Base-by-base conservation (phyloP, 2,113 vertebrate species). In the Illadopsis cleaveri region DNA sequence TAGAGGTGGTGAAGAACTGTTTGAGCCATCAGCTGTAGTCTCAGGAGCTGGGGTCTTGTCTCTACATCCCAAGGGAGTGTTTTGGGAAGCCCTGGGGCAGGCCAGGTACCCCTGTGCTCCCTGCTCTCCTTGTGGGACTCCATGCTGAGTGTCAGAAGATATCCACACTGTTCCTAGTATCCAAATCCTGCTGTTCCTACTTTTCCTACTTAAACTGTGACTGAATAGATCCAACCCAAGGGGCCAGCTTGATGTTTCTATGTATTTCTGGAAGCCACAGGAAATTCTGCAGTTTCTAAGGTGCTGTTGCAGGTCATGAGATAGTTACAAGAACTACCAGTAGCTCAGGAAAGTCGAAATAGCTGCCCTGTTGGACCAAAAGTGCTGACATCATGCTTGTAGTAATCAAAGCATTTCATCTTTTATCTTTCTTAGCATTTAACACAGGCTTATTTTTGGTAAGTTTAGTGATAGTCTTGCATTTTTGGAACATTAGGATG, bases 151-250 rank as follows among this genome's bases (percentile, higher is more conserved):
- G 13, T 28, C 23, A 9, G 54, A 9, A 15, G 23, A 12, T 33
- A 3, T 0, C 42, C 22, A 3, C 11, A 3, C 50, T 47, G 1
- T 11, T 70, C 40, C 37, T 12, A 0, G 7, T n/a, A 21, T 30
- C 38, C 40, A 24, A 30, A n/a, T 62, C 38, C 47, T 57, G 79
- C 48, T 60, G 0, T 12, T 76, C 18, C 30, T 20, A 0, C 33
- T 25, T 30, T 30, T 30, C 30, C 9, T 57, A 7, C 16, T 61
- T 23, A 4, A 51, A 10, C 17, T 10, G 24, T 28, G 13, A 13
- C 54, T 45, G 33, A 38, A 7, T 0, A 5, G 9, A 5, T 44
- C 44, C 38, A 35, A 38, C 40, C 25, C 42, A 20, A 31, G 30
- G 9, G 42, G 9, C 20, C 40, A 31, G 1, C 22, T 54, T 57